phyloP scores from a whole-genome alignment of 35 echinoderm and acorn worm species.

The Strongylocentrotus purpuratus region DNA sequence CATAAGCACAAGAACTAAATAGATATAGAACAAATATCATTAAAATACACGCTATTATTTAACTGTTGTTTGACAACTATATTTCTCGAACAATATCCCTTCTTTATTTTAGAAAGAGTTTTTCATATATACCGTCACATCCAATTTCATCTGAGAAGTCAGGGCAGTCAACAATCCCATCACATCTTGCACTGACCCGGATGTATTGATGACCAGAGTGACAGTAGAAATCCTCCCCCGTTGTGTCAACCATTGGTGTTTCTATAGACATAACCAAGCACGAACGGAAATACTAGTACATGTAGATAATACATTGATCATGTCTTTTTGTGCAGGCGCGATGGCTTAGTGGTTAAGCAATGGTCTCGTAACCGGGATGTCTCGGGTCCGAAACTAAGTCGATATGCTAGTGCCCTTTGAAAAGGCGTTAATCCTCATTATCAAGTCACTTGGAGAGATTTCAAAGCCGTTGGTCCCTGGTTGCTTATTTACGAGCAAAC shows the following conservation, averaged over 20 bases:
- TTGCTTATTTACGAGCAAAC: background rate
- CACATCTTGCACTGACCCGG: background rate
- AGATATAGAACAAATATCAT: too few relatives aligned
- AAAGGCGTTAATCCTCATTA: too few relatives aligned
- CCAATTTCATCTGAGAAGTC: conserved; percentile 33
- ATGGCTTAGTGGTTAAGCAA: background rate
- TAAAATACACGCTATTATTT: too few relatives aligned
- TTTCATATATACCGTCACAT: background rate
- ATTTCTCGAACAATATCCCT: too few relatives aligned
- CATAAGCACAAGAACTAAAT: too few relatives aligned
- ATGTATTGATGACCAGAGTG: background rate
- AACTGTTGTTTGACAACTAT: too few relatives aligned
- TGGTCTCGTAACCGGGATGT: background rate
- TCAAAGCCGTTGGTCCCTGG: background rate
- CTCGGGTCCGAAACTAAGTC: background rate
- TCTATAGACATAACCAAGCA: background rate
- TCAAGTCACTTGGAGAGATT: too few relatives aligned
- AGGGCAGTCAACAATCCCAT: conserved; percentile 9
- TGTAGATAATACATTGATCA: background rate
- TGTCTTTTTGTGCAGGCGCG: background rate
- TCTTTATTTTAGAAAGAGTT: too few relatives aligned
- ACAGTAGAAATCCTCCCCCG: background rate
- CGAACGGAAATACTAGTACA: background rate
- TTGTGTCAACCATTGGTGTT: background rate
- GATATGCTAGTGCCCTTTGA: too few relatives aligned